Evolutionary conservation across 1,140 invertebrate genomes (phyloP).

Genomic region (Drosophila oshimai): DNA sequence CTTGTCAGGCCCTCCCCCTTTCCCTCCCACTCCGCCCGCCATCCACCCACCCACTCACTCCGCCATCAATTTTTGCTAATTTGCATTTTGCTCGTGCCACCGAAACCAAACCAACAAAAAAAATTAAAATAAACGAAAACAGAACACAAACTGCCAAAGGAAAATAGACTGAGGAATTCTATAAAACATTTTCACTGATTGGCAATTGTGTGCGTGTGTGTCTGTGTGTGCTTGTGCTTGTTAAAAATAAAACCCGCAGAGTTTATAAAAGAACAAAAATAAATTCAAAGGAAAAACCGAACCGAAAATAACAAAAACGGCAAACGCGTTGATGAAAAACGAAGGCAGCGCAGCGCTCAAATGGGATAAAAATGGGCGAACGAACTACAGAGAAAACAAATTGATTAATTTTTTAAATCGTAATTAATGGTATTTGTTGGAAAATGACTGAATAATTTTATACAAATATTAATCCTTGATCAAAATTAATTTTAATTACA

Average conservation of each 20-base stretch:
- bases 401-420: neutral
- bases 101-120: constrained; percentile 41
- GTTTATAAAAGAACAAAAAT: constrained; percentile 77
- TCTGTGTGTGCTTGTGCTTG: constrained; percentile 12
- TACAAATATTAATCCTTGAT: too few relatives aligned
- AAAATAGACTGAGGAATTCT: constrained; percentile 28
- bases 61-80: constrained; percentile 42
- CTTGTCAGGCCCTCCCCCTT: constrained; percentile 21
- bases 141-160: constrained; percentile 13
- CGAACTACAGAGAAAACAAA: neutral
- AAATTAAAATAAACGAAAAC: constrained; percentile 1
- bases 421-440: too few relatives aligned
- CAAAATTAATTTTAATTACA: too few relatives aligned
- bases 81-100: constrained; percentile 69
- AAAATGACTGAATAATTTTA: too few relatives aligned
- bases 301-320: constrained; percentile 73
- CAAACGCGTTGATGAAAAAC: constrained; percentile 41
- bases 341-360: constrained; percentile 28
- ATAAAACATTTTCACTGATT: constrained; percentile 55
- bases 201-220: constrained; percentile 25
- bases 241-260: constrained; percentile 75
- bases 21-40: neutral
- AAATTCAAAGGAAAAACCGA: constrained; percentile 75
- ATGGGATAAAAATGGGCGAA: constrained; percentile 24
- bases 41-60: neutral